phyloP scores from a whole-genome alignment of 2,888 invertebrate genomes.

The Agrypnus murinus region DNA sequence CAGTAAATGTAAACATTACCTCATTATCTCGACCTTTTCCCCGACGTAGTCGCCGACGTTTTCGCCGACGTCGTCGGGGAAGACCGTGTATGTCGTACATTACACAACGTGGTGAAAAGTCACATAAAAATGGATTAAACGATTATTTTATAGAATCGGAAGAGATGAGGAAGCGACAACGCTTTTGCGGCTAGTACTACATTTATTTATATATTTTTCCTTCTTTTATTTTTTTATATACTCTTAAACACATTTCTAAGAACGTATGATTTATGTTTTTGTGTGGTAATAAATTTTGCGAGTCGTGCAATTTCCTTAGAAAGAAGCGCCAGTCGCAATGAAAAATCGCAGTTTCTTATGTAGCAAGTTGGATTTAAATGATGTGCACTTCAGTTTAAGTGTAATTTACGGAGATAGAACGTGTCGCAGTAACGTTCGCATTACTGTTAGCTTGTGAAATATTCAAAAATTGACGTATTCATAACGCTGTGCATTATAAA shows the following conservation, averaged over 20 bases:
- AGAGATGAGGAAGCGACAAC: slow-evolving; percentile 3
- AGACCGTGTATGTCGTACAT: no score
- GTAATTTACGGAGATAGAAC: slow-evolving; percentile 8
- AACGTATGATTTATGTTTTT: slow-evolving; percentile 12
- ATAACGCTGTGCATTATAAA: slow-evolving; percentile 25
- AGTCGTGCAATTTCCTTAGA: slow-evolving; percentile 18
- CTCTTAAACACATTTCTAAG: slow-evolving; percentile 8
- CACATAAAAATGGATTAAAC: not conserved
- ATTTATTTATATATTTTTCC: not conserved
- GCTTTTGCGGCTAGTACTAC: slow-evolving; percentile 10
- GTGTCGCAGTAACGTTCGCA: not conserved
- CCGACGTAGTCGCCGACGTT: no score
- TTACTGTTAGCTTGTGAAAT: slow-evolving; percentile 26
- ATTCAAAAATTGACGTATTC: slow-evolving; percentile 25
- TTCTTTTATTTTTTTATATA: no score
- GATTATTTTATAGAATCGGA: not conserved
- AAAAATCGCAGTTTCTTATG: slow-evolving; percentile 20
- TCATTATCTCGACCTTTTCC: no score
- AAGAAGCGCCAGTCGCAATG: slow-evolving; percentile 4
- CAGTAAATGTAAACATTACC: no score
- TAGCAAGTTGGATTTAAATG: slow-evolving; percentile 18
- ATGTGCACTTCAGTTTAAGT: slow-evolving; percentile 6
- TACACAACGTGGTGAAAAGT: no score
- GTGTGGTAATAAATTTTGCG: slow-evolving; percentile 14
- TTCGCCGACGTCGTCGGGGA: no score